Evolutionary conservation across 2,797 vertebrate species (phyloP).

Genomic region (Enteromius treurensis): DNA sequence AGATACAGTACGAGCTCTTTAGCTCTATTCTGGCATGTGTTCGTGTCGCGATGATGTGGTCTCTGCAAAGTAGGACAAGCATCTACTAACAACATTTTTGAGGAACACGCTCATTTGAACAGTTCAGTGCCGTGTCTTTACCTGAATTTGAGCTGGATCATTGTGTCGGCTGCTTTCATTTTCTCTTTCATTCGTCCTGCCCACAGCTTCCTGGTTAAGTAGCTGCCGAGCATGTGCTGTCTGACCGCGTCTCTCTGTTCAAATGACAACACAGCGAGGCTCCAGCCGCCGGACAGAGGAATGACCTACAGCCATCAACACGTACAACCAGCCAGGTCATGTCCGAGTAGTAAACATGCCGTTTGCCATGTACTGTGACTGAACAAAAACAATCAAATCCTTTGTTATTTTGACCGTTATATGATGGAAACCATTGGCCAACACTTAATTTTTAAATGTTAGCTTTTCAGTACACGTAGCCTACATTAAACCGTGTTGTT

Average conservation of each 20-base stretch:
- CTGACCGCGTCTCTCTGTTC: constrained; percentile 30
- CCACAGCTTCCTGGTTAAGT: constrained; percentile 57
- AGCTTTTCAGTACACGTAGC: not conserved
- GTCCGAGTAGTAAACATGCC: constrained; percentile 6
- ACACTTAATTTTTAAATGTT: not conserved
- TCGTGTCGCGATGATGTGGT: not conserved
- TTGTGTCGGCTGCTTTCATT: constrained; percentile 74
- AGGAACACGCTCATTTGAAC: not conserved
- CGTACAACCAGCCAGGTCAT: constrained; percentile 7
- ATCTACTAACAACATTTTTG: not conserved
- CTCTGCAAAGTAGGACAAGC: not conserved
- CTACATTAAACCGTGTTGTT: not conserved
- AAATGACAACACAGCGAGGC: constrained; percentile 12
- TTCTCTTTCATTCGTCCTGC: constrained; percentile 72
- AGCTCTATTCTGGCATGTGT: not conserved
- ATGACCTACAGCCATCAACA: constrained; percentile 40
- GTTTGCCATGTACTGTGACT: not conserved
- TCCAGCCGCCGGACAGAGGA: constrained; percentile 18
- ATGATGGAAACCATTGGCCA: not conserved
- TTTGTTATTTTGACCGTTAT: not conserved
- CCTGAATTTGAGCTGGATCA: constrained; percentile 68
- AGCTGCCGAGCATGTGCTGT: constrained; percentile 36
- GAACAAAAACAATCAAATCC: not conserved
- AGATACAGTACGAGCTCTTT: constrained; percentile 10
- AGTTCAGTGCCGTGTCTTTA: not conserved